Base-by-base conservation (phyloP, 2,888 invertebrate species). In the Cryptophagus acutangulus region DNA sequence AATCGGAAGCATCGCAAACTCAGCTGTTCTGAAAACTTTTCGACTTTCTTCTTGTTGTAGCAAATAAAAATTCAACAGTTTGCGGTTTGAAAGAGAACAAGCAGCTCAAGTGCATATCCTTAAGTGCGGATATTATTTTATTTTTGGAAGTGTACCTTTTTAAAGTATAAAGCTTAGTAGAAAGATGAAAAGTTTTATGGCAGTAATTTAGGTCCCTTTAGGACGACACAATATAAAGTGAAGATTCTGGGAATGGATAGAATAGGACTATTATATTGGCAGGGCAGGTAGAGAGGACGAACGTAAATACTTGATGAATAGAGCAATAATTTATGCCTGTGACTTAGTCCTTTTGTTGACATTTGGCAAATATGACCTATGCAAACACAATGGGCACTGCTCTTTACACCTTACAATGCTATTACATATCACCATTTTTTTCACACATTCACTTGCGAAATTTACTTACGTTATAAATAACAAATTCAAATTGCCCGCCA, bases 11-110 rank as follows among this genome's bases (percentile, higher is more conserved):
- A 15, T 31, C 31, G 31, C 16, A 14, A 16, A 31, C 31, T 31
- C 31, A 31, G 31, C 31, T 31, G 31, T 31, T 31, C 31, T 31
- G 15, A 31, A 31, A 31, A 8, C 12, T 31, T 14, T 31, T 31
- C 16, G 15, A 31, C 31, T 31, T 31, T 14, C 13, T 16, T 31
- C 16, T n/a, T 6, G 6, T 20, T 20, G n/a, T 20, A 20, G n/a
- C n/a, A n/a, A n/a, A n/a, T n/a, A n/a, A n/a, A n/a, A n/a, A n/a
- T n/a, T n/a, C n/a, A n/a, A n/a, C n/a, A n/a, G n/a, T n/a, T n/a
- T n/a, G n/a, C n/a, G n/a, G n/a, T n/a, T n/a, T n/a, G n/a, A n/a
- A n/a, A n/a, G n/a, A n/a, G n/a, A n/a, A n/a, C n/a, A n/a, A n/a
- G n/a, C n/a, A n/a, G n/a, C n/a, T n/a, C n/a, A n/a, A n/a, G n/a